phyloP scores from a whole-genome alignment of 2,888 invertebrate genomes.

The Stictocephala bisonia region DNA sequence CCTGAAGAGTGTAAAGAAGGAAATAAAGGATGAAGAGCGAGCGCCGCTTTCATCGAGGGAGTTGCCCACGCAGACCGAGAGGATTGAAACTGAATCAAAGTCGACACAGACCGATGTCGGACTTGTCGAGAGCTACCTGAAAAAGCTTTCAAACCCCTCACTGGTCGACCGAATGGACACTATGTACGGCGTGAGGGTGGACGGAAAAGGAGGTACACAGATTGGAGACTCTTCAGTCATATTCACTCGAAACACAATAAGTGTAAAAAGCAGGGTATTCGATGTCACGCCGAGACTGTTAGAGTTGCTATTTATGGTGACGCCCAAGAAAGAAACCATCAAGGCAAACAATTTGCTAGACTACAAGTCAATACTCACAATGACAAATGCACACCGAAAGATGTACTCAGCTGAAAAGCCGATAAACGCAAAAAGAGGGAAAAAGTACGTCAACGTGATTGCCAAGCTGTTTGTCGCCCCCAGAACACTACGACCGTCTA shows the following conservation, averaged over 20 bases:
- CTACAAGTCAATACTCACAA: not conserved
- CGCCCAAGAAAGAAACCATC: not conserved
- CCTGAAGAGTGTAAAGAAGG: no score
- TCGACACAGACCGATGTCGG: not conserved
- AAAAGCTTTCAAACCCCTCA: not conserved
- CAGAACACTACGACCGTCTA: not conserved
- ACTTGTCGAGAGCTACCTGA: not conserved
- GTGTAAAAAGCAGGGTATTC: not conserved
- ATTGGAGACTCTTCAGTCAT: constrained; percentile 12
- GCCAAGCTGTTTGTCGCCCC: not conserved
- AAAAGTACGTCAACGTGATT: constrained; percentile 12
- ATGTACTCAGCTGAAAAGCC: not conserved
- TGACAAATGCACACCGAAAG: constrained; percentile 3
- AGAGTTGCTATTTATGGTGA: constrained; percentile 14
- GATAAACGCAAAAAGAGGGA: constrained; percentile 14
- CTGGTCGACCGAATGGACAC: not conserved
- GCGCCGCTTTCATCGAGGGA: not conserved
- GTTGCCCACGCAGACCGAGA: not conserved
- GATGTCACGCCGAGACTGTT: not conserved
- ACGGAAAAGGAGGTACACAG: not conserved
- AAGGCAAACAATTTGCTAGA: not conserved
- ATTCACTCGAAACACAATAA: not conserved
- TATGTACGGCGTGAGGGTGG: not conserved
- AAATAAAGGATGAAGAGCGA: no score
- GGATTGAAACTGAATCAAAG: not conserved